phyloP scores from a whole-genome alignment of 2,888 invertebrate species.

The Drosophila meridiana region DNA sequence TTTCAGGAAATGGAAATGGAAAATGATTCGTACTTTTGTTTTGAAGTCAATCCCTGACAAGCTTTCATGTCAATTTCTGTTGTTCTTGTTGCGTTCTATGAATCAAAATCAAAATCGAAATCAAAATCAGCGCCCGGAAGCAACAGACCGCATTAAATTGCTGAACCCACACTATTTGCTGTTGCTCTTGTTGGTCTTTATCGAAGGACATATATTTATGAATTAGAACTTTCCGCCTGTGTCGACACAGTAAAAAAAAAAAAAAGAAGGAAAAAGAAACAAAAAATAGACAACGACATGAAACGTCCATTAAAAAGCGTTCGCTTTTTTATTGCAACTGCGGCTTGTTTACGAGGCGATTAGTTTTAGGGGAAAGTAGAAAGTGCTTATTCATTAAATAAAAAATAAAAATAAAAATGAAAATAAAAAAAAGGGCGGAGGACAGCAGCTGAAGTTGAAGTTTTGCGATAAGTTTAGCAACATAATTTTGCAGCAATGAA shows the following conservation, averaged over 20 bases:
- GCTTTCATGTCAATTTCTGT: slow-evolving; percentile 8
- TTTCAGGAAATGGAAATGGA: neutral
- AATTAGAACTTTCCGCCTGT: slow-evolving; percentile 38
- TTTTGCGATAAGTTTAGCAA: slow-evolving; percentile 55
- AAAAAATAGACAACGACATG: slow-evolving; percentile 56
- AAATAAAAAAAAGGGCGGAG: neutral
- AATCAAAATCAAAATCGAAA: slow-evolving; percentile 3
- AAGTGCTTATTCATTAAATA: slow-evolving; percentile 67
- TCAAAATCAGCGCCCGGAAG: slow-evolving; percentile 10
- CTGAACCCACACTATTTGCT: slow-evolving; percentile 27
- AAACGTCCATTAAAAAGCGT: slow-evolving; percentile 43
- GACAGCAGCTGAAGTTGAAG: slow-evolving; percentile 28
- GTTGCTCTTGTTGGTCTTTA: slow-evolving; percentile 1
- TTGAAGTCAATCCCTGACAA: neutral
- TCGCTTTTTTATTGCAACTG: slow-evolving; percentile 23
- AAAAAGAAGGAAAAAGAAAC: neutral
- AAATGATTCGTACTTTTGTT: neutral
- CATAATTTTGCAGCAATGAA: slow-evolving; percentile 72
- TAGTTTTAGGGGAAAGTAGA: slow-evolving; percentile 34
- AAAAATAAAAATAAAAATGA: neutral
- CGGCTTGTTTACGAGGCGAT: slow-evolving; percentile 50
- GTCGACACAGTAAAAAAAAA: slow-evolving; percentile 29
- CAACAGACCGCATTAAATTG: slow-evolving; percentile 30
- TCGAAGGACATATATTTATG: slow-evolving; percentile 33
- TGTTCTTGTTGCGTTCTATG: slow-evolving; percentile 4